These are phyloP conservation scores for Chloropsis hardwickii DNA, from an alignment of 2,113 vertebrate genomes.

Conservation along the genomic window DNA sequence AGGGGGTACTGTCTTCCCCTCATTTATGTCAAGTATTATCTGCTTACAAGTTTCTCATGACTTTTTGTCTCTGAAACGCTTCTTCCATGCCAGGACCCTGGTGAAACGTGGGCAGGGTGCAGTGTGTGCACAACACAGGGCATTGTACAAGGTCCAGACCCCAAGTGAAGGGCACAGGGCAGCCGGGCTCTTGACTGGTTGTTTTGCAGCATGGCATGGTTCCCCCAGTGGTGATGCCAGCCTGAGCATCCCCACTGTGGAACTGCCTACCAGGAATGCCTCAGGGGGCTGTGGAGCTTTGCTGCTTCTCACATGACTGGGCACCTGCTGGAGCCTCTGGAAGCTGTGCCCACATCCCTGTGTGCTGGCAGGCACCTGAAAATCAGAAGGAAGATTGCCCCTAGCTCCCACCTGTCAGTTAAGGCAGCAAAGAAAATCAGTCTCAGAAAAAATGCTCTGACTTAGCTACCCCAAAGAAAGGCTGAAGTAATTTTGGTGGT, in stretches of 20 bases:
- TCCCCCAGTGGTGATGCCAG: background rate
- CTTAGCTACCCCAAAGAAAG: background rate
- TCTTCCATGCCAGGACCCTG: rapidly evolving
- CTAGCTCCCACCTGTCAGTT: background rate
- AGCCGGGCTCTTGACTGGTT: background rate
- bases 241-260: background rate
- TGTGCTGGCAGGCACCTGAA: background rate
- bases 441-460: background rate
- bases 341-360: background rate
- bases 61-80: background rate
- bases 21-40: background rate
- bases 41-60: background rate
- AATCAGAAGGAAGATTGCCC: background rate
- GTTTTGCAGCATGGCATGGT: background rate
- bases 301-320: background rate
- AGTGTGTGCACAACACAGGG: background rate
- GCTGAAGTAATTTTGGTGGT: background rate
- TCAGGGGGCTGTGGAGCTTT: background rate
- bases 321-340: background rate
- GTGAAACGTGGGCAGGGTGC: background rate
- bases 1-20: background rate
- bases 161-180: background rate
- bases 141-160: background rate
- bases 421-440: background rate
- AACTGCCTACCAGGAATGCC: background rate